Evolutionary conservation across 2,113 vertebrate species (phyloP), one percentile per base, ranked within the genome.

Genomic region (Rhodinocichla rosea): DNA sequence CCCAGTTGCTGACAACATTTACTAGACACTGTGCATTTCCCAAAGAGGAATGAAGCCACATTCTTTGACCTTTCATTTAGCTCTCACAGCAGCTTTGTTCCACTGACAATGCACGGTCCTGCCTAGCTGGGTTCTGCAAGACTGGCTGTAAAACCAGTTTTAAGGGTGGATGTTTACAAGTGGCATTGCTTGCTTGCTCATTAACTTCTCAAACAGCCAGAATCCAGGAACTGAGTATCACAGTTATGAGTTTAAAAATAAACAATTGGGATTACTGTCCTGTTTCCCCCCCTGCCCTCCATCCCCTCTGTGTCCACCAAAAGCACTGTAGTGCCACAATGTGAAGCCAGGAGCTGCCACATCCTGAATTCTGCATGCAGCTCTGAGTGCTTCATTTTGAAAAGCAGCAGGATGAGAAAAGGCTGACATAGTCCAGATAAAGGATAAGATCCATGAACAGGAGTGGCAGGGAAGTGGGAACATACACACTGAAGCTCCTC

Each of bases 301-400:
- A 1, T 1, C 6, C 24, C 6, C 7, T 39, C 17, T 47, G 19
- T 40, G 42, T 40, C 63, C 57, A n/a, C 1, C 2, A 60, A 39
- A 47, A 82, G 14, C 0, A 0, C 55, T 0, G 0, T 30, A n/a
- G n/a, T 62, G 40, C 45, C 73, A 77, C 2, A 0, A 2, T 5
- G 14, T 37, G 56, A 92, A 87, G 64, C 28, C 80, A 70, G 69
- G 77, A 87, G 91, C 40, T 82, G 77, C 60, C 27, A n/a, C 24
- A 27, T 2, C 7, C 23, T 50, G 64, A 65, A 74, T 74, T 73
- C 63, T 68, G 8, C 27, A 15, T 0, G 0, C 40, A 67, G 24
- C 20, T 71, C 20, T 37, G 24, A 65, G 14, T 4, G 21, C 11
- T 49, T 19, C 1, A 0, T 19, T 15, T 1, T 59, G 52, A 49